Evolutionary conservation across 2,113 vertebrate species (phyloP).

Genomic region (Semnopithecus entellus): DNA sequence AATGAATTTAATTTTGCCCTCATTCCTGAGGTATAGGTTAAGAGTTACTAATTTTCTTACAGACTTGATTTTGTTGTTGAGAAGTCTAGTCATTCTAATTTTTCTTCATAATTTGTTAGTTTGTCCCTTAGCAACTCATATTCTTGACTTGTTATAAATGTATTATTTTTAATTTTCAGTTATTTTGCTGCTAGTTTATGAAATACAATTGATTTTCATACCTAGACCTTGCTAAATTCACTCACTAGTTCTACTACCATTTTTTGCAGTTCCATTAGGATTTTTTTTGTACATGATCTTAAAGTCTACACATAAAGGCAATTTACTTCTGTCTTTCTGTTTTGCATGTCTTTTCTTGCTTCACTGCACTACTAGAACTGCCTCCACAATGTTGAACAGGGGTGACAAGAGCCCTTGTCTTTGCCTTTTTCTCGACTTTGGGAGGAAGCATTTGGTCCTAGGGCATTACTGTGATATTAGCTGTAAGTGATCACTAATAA

Average conservation of each 20-base stretch:
- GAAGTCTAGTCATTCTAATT: neutral
- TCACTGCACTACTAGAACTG: neutral
- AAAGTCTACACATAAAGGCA: neutral
- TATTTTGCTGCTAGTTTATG: neutral
- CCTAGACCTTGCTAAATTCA: neutral
- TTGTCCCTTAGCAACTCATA: neutral
- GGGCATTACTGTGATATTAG: neutral
- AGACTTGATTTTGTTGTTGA: neutral
- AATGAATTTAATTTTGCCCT: neutral
- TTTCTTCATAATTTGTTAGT: neutral
- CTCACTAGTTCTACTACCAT: neutral
- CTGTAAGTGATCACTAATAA: neutral
- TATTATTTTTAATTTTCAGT: neutral
- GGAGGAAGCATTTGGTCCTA: neutral
- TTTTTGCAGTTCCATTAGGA: neutral
- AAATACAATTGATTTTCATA: neutral
- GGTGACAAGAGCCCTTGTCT: neutral
- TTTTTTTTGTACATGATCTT: neutral
- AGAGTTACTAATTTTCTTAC: neutral
- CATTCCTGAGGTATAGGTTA: neutral
- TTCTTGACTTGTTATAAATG: neutral
- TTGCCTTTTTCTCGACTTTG: neutral
- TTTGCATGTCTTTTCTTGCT: neutral
- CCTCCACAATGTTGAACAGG: neutral
- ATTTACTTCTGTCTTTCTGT: neutral